Percentiles rank a stretch among this genome's conserved stretches.
phyloP scores from a whole-genome alignment of 2,113 vertebrate genomes.

The Bubalus kerabau region DNA sequence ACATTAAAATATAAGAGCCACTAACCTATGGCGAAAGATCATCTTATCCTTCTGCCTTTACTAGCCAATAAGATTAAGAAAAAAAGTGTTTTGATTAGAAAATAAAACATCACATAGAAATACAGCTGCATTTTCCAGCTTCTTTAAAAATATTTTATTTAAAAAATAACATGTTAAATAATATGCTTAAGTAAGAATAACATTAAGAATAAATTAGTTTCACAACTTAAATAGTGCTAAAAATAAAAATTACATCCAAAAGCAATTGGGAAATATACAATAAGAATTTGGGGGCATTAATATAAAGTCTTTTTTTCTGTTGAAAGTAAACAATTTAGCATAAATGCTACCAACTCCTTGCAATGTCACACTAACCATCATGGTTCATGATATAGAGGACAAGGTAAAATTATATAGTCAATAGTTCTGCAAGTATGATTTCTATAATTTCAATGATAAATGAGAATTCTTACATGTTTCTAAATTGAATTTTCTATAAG shows the following conservation, averaged over 20 bases:
- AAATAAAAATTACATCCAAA: conserved; percentile 22
- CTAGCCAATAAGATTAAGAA: not conserved
- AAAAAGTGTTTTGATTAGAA: not conserved
- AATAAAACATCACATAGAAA: not conserved
- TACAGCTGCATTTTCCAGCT: not conserved
- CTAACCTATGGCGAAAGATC: not conserved
- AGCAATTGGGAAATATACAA: not conserved
- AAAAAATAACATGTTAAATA: not conserved
- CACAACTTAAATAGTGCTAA: not conserved
- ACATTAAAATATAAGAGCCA: not conserved
- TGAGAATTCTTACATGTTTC: not conserved
- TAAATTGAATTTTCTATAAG: conserved; percentile 4
- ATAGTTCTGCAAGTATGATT: not conserved
- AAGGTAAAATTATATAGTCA: not conserved
- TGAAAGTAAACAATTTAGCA: not conserved
- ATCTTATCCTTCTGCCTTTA: not conserved
- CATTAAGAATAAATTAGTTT: conserved; percentile 1
- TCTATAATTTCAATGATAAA: not conserved
- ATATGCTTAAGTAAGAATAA: conserved; percentile 14
- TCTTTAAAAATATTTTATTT: conserved; percentile 10
- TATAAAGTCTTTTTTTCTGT: not conserved
- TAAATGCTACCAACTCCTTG: not conserved
- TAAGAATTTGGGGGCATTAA: not conserved
- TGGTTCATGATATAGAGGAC: not conserved
- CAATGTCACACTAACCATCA: not conserved